Evolutionary conservation across 2,797 vertebrate species (phyloP).

Genomic region (Otolemur crassicaudatus): DNA sequence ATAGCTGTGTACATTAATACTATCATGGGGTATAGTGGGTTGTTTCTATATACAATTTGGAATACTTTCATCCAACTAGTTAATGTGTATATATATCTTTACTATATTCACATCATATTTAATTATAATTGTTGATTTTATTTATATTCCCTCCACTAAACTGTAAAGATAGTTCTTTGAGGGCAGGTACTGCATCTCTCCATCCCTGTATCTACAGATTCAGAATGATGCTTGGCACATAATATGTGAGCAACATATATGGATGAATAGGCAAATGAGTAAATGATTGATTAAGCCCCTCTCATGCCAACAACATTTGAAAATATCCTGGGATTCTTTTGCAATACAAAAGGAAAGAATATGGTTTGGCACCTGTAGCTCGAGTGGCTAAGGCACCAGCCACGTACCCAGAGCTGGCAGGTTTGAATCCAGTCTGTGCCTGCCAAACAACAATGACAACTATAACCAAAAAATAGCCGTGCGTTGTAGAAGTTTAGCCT

Average conservation of each 20-base stretch:
- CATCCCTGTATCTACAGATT: not conserved
- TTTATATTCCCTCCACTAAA: not conserved
- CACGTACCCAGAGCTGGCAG: no score
- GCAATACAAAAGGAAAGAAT: not conserved
- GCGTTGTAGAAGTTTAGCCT: no score
- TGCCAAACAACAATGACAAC: no score
- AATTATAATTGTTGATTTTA: slow-evolving; percentile 29
- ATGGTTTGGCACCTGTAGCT: not conserved
- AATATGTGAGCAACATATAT: not conserved
- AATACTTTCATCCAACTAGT: no score
- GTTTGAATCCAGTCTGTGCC: no score
- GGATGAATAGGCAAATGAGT: not conserved
- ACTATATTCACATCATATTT: not conserved
- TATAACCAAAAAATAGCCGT: no score
- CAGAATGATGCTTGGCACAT: not conserved
- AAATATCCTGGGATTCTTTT: slow-evolving; percentile 9
- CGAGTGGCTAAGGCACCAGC: no score
- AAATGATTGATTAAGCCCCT: not conserved
- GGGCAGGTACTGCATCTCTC: not conserved
- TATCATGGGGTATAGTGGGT: no score
- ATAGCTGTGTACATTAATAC: no score
- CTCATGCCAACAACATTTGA: not conserved
- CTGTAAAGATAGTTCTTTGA: not conserved
- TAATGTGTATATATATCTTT: not conserved
- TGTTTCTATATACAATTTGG: no score